phyloP scores from a whole-genome alignment of 2,113 vertebrate genomes.

The Bufo gargarizans region DNA sequence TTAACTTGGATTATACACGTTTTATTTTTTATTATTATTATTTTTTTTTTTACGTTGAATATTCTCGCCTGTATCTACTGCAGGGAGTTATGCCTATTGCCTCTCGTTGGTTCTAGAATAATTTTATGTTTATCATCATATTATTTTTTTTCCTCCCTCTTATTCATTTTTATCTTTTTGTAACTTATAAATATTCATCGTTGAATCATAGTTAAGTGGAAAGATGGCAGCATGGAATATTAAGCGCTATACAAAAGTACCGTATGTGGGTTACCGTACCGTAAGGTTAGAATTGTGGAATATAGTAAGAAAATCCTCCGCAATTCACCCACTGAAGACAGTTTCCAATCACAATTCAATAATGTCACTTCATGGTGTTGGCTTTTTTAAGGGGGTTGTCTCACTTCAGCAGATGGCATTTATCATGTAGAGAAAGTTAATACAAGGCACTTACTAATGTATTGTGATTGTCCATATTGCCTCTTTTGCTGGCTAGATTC shows the following conservation, averaged over 20 bases:
- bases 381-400: too few species aligned
- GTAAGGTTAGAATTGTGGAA: not conserved
- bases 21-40: not conserved
- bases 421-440: too few species aligned
- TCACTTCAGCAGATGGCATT: too few species aligned
- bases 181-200: slow-evolving; percentile 4
- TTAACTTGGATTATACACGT: slow-evolving; percentile 5
- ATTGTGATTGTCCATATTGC: too few species aligned
- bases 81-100: slow-evolving; percentile 5
- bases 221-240: slow-evolving; percentile 4
- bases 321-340: too few species aligned
- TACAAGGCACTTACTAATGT: too few species aligned
- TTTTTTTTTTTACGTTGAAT: not conserved
- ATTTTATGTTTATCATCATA: slow-evolving; percentile 1
- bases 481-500: too few species aligned
- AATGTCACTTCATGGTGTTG: too few species aligned
- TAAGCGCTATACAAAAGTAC: not conserved
- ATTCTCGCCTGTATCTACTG: not conserved
- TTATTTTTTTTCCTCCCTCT: not conserved
- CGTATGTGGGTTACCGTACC: not conserved
- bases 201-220: slow-evolving; percentile 6
- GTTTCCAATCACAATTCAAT: too few species aligned
- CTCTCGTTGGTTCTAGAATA: not conserved
- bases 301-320: too few species aligned
- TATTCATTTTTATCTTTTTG: not conserved